These are phyloP conservation scores for Cygnus olor DNA, from an alignment of 2,797 vertebrate genomes.

Conservation along the genomic window DNA sequence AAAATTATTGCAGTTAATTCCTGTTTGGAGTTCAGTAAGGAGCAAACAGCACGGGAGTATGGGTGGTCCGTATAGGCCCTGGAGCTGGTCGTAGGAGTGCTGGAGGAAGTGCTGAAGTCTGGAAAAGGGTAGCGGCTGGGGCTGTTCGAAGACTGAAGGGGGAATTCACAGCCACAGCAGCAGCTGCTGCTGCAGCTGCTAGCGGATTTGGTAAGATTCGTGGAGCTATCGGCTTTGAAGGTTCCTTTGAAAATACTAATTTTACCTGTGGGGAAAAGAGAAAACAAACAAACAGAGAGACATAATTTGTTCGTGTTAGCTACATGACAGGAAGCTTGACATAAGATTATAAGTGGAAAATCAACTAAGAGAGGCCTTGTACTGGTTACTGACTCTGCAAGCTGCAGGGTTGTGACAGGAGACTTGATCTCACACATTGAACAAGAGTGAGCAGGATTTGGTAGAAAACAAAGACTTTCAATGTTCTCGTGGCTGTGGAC, in stretches of 20 bases:
- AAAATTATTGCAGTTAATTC: conserved; percentile 93
- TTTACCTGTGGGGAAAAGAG: conserved; percentile 83
- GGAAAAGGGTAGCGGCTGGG: conserved; percentile 88
- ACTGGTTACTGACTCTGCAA: neutral
- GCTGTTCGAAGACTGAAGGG: conserved; percentile 88
- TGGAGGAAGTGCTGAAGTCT: conserved; percentile 87
- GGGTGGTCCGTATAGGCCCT: conserved; percentile 94
- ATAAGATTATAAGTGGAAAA: neutral
- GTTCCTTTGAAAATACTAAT: conserved; percentile 89
- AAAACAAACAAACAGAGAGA: conserved; percentile 45
- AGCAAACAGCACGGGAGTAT: conserved; percentile 93
- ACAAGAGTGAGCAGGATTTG: neutral
- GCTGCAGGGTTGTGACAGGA: neutral
- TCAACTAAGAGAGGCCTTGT: neutral
- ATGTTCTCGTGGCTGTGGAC: neutral
- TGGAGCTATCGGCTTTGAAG: conserved; percentile 85
- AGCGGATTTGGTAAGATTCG: conserved; percentile 89
- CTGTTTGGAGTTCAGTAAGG: conserved; percentile 87
- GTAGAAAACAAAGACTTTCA: neutral
- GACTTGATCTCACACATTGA: fast-evolving
- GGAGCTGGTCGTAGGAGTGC: conserved; percentile 93
- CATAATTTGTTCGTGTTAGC: neutral
- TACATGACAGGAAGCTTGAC: neutral
- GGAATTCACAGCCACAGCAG: conserved; percentile 85
- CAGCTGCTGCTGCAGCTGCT: conserved; percentile 85